These are phyloP conservation scores for Oscheius sp. DNA, from an alignment of 2,888 invertebrate species.

Conservation along the genomic window DNA sequence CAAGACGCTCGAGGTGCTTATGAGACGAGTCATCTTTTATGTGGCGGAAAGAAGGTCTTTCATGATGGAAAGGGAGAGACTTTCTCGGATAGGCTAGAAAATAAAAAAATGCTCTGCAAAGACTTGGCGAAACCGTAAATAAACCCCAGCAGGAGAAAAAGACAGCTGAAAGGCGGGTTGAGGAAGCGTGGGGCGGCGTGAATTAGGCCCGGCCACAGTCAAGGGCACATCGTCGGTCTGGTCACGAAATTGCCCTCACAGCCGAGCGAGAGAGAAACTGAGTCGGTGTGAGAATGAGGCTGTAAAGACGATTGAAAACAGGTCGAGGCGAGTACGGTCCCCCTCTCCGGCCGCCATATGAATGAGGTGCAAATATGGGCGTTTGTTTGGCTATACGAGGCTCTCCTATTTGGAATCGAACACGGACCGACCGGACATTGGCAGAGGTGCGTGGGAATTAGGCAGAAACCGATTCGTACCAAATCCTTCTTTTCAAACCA, in stretches of 20 bases:
- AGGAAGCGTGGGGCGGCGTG: conserved; percentile 3
- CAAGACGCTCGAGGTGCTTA: too few species aligned
- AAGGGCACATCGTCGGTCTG: conserved; percentile 9
- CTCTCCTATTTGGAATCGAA: conserved; percentile 12
- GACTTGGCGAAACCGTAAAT: too few species aligned
- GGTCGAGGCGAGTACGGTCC: conserved; percentile 6
- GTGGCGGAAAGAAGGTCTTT: too few species aligned
- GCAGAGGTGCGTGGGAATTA: conserved; percentile 4
- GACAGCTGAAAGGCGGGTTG: conserved; percentile 1
- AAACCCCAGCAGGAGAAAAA: too few species aligned
- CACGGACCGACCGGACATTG: neutral
- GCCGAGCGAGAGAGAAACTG: neutral
- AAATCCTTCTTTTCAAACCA: neutral
- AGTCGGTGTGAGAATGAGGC: neutral
- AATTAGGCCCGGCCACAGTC: conserved; percentile 4
- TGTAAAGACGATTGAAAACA: conserved; percentile 2
- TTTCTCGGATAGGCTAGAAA: too few species aligned
- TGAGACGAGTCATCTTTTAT: too few species aligned
- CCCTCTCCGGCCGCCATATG: conserved; percentile 2
- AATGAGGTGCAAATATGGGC: conserved; percentile 24
- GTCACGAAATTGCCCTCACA: conserved; percentile 18
- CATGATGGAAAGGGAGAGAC: too few species aligned
- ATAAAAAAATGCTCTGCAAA: too few species aligned
- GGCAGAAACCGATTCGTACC: neutral
- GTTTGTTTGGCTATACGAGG: conserved; percentile 11